These are phyloP conservation scores for Crocallis elinguaria DNA, from an alignment of 2,888 invertebrate species.

Conservation along the genomic window DNA sequence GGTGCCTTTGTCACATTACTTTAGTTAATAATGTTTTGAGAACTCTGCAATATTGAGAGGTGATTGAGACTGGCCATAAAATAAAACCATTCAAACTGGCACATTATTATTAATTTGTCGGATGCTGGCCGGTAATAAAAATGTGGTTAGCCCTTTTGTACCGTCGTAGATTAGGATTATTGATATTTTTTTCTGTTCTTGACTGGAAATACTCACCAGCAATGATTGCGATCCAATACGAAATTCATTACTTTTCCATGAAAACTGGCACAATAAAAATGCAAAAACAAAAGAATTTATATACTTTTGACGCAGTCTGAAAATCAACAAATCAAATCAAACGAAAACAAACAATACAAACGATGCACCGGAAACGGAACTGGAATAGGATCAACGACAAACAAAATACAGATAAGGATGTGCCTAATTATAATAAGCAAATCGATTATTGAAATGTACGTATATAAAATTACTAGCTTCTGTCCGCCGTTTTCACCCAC, in stretches of 20 bases:
- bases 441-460: too few relatives aligned
- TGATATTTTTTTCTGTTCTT: slow-evolving; percentile 27
- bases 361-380: slow-evolving; percentile 14
- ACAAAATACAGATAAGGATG: not conserved
- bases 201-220: slow-evolving; percentile 41
- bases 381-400: slow-evolving; percentile 4
- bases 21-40: slow-evolving; percentile 1
- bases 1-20: too few relatives aligned
- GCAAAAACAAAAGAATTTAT: slow-evolving; percentile 68
- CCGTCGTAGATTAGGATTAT: slow-evolving; percentile 13
- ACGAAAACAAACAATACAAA: slow-evolving; percentile 32
- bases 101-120: slow-evolving; percentile 48
- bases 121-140: slow-evolving; percentile 36
- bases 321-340: slow-evolving; percentile 60
- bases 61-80: slow-evolving; percentile 55
- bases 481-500: too few relatives aligned
- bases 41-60: not conserved
- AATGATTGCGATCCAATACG: slow-evolving; percentile 33
- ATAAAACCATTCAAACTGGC: slow-evolving; percentile 58
- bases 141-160: slow-evolving; percentile 21
- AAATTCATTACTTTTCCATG: slow-evolving; percentile 49
- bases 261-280: slow-evolving; percentile 66
- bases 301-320: slow-evolving; percentile 49
- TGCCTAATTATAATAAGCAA: not conserved
- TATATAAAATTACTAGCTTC: too few relatives aligned